Conservation (phyloP, 2,888 invertebrate genomes). For the Polyommatus iphigenia region DNA sequence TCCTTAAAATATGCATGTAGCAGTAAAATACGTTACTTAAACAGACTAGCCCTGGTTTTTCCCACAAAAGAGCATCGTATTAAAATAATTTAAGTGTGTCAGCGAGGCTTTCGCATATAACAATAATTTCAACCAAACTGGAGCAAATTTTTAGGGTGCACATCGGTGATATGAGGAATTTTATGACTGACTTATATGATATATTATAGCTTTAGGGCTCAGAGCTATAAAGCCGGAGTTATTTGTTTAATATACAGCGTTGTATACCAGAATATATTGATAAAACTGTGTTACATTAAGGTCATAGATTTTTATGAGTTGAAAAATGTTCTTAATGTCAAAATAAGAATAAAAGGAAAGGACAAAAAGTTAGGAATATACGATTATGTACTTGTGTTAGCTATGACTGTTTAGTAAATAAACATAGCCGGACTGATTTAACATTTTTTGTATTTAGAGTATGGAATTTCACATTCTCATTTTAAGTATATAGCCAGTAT, state of each 20-base stretch:
- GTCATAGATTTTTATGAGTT: too few species aligned
- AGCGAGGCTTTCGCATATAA: neutral
- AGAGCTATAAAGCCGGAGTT: neutral
- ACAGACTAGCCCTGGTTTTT: neutral
- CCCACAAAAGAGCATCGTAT: neutral
- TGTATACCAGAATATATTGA: neutral
- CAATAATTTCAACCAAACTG: constrained; percentile 2
- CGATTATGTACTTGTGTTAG: too few species aligned
- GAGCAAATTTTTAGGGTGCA: constrained; percentile 9
- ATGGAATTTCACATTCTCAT: too few species aligned
- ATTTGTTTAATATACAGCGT: constrained; percentile 4
- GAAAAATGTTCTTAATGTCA: too few species aligned
- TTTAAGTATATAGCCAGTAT: too few species aligned
- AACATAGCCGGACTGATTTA: too few species aligned
- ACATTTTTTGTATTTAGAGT: too few species aligned
- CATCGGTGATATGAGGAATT: neutral
- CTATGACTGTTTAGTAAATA: too few species aligned
- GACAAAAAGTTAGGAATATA: too few species aligned
- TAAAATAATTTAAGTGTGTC: neutral
- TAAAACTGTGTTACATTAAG: neutral
- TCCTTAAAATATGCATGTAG: too few species aligned
- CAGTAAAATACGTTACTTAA: too few species aligned
- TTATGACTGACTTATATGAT: constrained; percentile 1
- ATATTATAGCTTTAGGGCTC: neutral
- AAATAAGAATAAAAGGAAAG: too few species aligned